Evolutionary conservation across 2,797 vertebrate species (phyloP).

Genomic region (Sebastes dallii): DNA sequence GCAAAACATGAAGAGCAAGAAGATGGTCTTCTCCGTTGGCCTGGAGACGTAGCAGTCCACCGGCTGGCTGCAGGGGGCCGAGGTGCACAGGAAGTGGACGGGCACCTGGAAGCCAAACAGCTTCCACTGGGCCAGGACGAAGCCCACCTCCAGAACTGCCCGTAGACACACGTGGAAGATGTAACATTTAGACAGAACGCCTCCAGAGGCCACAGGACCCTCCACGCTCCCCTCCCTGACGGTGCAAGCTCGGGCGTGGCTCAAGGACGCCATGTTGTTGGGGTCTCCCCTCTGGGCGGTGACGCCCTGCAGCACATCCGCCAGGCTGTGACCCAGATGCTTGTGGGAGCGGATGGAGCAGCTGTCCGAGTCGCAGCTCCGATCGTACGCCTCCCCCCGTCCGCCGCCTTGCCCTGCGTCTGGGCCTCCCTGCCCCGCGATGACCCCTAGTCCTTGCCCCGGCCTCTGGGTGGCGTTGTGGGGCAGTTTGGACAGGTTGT

Average conservation of each 20-base stretch:
- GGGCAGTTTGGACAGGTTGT: conserved; percentile 88
- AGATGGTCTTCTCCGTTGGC: conserved; percentile 96
- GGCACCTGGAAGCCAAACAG: conserved; percentile 93
- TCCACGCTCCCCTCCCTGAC: conserved; percentile 25
- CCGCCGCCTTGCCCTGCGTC: conserved; percentile 4
- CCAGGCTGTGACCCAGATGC: conserved; percentile 80
- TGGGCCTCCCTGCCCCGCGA: conserved; percentile 52
- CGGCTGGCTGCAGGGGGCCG: conserved; percentile 88
- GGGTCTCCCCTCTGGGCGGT: conserved; percentile 18
- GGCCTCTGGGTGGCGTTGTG: conserved; percentile 54
- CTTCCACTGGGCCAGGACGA: conserved; percentile 93
- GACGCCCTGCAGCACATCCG: conserved; percentile 76
- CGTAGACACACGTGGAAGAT: conserved; percentile 90
- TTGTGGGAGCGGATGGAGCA: conserved; percentile 81
- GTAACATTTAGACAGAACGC: conserved; percentile 90
- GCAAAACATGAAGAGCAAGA: conserved; percentile 95
- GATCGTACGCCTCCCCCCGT: conserved; percentile 69
- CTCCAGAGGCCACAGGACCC: conserved; percentile 34
- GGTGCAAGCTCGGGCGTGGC: conserved; percentile 37
- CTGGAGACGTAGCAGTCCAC: conserved; percentile 97
- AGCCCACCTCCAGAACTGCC: conserved; percentile 88
- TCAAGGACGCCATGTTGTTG: conserved; percentile 23
- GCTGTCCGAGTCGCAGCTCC: conserved; percentile 86
- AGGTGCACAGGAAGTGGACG: conserved; percentile 86
- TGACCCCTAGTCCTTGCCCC: background rate